Conservation (phyloP, 2,797 vertebrate species). For the Antrozous pallidus region DNA sequence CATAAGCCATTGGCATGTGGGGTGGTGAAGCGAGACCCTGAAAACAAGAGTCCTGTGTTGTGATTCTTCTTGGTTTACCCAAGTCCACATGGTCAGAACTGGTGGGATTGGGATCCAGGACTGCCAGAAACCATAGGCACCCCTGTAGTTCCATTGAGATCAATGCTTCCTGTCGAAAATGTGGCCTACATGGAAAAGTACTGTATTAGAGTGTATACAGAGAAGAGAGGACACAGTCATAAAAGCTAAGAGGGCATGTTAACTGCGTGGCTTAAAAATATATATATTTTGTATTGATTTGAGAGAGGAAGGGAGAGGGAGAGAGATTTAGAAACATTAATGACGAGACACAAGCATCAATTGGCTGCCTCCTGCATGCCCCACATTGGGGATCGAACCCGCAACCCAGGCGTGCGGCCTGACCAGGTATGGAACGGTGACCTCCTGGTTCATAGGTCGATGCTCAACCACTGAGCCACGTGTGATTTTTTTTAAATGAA, state of each 20-base stretch:
- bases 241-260: not conserved
- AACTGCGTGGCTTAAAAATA: too few relatives aligned
- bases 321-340: too few relatives aligned
- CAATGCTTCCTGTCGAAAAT: not conserved
- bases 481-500: not conserved
- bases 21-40: not conserved
- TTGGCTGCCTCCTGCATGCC: too few relatives aligned
- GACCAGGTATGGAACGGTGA: too few relatives aligned
- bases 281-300: too few relatives aligned
- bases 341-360: too few relatives aligned
- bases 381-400: too few relatives aligned
- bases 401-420: too few relatives aligned
- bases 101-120: not conserved
- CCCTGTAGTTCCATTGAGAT: not conserved
- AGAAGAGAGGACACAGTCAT: not conserved
- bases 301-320: too few relatives aligned
- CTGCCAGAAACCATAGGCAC: not conserved
- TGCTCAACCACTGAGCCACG: too few relatives aligned
- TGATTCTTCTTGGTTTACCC: not conserved
- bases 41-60: rapidly evolving
- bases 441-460: too few relatives aligned
- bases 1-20: not conserved
- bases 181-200: not conserved
- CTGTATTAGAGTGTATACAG: not conserved
- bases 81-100: not conserved